Conservation (phyloP, 2,888 invertebrate genomes). For the Litoditis marina region DNA sequence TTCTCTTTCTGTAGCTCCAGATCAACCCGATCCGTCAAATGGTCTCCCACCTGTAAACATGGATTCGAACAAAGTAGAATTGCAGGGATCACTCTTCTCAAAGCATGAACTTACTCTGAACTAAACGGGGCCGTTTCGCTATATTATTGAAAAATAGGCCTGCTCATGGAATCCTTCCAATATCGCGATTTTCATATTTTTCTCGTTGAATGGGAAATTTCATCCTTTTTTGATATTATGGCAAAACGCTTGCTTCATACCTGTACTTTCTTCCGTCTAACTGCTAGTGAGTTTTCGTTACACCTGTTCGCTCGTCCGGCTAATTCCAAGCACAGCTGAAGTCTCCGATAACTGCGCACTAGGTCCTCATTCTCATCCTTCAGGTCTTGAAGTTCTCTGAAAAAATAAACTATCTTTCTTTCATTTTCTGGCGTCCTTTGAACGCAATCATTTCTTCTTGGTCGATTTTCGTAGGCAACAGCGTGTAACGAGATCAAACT, state of each 20-base stretch:
- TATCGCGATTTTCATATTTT: not conserved
- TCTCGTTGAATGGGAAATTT: too few relatives aligned
- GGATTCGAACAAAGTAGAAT: too few relatives aligned
- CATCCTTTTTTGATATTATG: too few relatives aligned
- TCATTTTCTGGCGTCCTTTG: not conserved
- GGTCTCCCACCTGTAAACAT: constrained; percentile 40
- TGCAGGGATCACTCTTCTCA: too few relatives aligned
- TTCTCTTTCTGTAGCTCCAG: constrained; percentile 53
- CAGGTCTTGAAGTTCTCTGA: constrained; percentile 51
- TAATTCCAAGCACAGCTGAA: constrained; percentile 45
- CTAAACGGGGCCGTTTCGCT: too few relatives aligned
- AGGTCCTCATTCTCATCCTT: constrained; percentile 57
- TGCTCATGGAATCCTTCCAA: not conserved
- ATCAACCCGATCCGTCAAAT: constrained; percentile 51
- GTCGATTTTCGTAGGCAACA: too few relatives aligned
- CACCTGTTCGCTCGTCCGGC: constrained; percentile 36
- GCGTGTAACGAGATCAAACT: too few relatives aligned
- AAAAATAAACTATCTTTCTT: not conserved
- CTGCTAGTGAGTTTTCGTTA: constrained; percentile 52
- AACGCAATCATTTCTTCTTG: not conserved
- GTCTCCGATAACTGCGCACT: constrained; percentile 44
- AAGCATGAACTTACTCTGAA: too few relatives aligned
- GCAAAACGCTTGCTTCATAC: constrained; percentile 25
- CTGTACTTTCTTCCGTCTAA: constrained; percentile 53
- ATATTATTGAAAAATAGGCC: too few relatives aligned